Base-by-base conservation (phyloP, 2,888 invertebrate genomes). In the Exephanes ischioxanthus region DNA sequence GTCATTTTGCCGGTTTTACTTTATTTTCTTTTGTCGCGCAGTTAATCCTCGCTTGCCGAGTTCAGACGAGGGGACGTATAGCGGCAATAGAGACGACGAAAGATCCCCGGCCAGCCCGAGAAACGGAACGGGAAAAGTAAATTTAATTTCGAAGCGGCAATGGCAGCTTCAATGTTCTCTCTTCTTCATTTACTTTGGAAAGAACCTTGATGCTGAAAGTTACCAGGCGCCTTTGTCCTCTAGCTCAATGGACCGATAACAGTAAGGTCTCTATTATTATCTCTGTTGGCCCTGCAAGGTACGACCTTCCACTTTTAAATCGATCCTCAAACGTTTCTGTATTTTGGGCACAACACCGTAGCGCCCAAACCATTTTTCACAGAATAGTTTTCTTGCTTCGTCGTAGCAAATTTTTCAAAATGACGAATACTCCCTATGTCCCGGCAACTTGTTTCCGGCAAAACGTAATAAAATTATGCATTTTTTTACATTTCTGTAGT, bases 11-110 rank as follows among this genome's bases (percentile, higher is more conserved):
- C 16, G 19, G 30, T 66, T 45, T 45, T 77, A 45, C 55, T 51
- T 48, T 61, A 41, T 3, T 51, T 51, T 51, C 33, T n/a, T 26
- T n/a, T 30, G 22, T n/a, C 63, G 63, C 55, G 11, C 66, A 71
- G 51, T 58, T 83, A 55, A 83, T 72, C 37, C 83, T 83, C 72
- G 48, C 41, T 72, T 30, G 41, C 16, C 55, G 48, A 22, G 67
- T 67, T 66, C 41, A 22, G 19, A 30, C 9, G 53, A 41, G 11
- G 14, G 22, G 22, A 16, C 11, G 75, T 48, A 9, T 22, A 71
- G 48, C 67, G 63, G 72, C 67, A 72, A 55, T 45, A 26, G 71
- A 66, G 66, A 45, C 66, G 55, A 51, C 22, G 66, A 72, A 30
- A 55, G n/a, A 67, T 71, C 77, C 77, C 67, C 71, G 14, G 14